Evolutionary conservation across 2,797 vertebrate species (phyloP).

Genomic region (Pseudotriccus pelzelni): DNA sequence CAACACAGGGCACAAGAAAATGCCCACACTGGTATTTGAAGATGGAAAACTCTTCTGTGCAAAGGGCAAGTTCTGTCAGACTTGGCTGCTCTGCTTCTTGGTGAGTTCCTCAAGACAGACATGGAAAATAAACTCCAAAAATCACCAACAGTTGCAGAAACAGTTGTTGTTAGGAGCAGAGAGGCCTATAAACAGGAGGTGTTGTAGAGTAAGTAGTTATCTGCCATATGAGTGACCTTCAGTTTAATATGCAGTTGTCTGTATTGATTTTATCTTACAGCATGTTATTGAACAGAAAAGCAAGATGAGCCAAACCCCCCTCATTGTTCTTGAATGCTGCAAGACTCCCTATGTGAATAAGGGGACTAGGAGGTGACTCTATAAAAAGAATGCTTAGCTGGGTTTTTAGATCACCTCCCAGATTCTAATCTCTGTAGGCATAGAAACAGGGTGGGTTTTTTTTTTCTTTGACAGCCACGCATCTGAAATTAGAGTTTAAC

Average conservation of each 20-base stretch:
- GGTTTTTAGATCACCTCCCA: constrained; percentile 61
- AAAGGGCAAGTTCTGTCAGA: rapidly evolving
- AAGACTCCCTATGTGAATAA: constrained; percentile 10
- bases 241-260: constrained; percentile 30
- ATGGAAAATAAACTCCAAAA: background rate
- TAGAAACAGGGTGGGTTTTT: background rate
- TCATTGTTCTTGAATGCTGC: constrained; percentile 34
- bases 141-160: background rate
- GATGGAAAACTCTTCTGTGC: background rate
- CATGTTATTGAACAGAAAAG: constrained; percentile 25
- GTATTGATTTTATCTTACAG: constrained; percentile 41
- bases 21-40: rapidly evolving
- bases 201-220: background rate
- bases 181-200: background rate
- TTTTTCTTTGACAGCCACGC: constrained; percentile 34
- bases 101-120: background rate
- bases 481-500: constrained; percentile 68
- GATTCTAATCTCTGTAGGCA: constrained; percentile 64
- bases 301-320: constrained; percentile 19
- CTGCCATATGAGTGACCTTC: constrained; percentile 34
- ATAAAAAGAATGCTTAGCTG: constrained; percentile 61
- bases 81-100: background rate
- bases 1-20: background rate
- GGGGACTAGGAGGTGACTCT: constrained; percentile 46
- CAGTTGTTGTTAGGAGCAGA: background rate